Evolutionary conservation across 2,888 invertebrate genomes (phyloP).

Genomic region (Megalurothrips usitatus): DNA sequence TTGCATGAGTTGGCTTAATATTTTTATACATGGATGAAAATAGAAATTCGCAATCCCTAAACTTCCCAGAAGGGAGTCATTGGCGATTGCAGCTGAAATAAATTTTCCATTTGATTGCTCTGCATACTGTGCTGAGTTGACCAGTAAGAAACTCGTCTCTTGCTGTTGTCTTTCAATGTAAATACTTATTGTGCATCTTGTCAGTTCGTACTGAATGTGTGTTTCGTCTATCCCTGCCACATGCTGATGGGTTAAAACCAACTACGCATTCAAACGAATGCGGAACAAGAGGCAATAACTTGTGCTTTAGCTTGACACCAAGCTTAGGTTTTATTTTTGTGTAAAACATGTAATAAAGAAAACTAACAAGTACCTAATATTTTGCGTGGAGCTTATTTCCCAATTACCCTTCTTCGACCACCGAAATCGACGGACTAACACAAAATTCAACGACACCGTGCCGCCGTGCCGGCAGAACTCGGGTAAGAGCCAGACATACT

Average conservation of each 20-base stretch:
- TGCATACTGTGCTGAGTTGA: not conserved
- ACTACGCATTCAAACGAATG: too few species aligned
- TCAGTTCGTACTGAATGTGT: not conserved
- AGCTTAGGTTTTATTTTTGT: not conserved
- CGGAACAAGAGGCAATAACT: too few species aligned
- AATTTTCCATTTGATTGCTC: not conserved
- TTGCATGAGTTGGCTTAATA: not conserved
- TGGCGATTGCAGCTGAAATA: not conserved
- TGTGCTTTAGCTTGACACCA: too few species aligned
- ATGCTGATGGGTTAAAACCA: too few species aligned
- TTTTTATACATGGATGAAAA: not conserved
- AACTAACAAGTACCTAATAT: not conserved
- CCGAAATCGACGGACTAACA: too few species aligned
- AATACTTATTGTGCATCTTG: not conserved
- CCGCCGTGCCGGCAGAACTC: too few species aligned
- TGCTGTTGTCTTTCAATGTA: not conserved
- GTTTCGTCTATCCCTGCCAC: not conserved
- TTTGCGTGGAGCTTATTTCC: too few species aligned
- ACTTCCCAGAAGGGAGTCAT: not conserved
- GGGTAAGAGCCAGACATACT: too few species aligned
- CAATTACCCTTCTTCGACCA: too few species aligned
- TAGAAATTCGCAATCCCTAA: not conserved
- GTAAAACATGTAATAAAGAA: not conserved
- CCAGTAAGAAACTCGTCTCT: not conserved
- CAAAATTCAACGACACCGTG: too few species aligned